phyloP scores from a whole-genome alignment of 2,797 vertebrate species.

The Muscicapa striata region DNA sequence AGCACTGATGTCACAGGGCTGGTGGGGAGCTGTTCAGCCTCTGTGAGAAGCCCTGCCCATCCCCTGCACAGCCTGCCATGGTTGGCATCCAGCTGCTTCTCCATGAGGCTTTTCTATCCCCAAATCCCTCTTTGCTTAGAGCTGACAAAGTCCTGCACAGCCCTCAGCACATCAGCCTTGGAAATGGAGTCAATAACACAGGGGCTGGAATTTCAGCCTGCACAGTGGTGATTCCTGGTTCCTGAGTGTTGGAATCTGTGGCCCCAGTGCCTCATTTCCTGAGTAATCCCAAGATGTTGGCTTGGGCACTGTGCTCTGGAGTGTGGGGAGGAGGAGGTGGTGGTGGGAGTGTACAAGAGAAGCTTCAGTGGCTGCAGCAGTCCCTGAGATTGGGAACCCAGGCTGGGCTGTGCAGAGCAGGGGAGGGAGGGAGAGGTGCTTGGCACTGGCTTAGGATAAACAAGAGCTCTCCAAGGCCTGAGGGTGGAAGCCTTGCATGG shows the following conservation, averaged over 20 bases:
- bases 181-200: accelerated
- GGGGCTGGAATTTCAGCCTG: not conserved
- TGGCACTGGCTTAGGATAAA: not conserved
- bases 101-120: not conserved
- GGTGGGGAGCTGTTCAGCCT: not conserved
- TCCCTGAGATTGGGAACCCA: accelerated
- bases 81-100: not conserved
- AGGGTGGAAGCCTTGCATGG: not conserved
- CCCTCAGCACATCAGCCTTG: not conserved
- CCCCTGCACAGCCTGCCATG: accelerated
- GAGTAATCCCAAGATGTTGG: not conserved
- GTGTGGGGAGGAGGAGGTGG: not conserved
- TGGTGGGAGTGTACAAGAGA: not conserved
- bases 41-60: not conserved
- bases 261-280: not conserved
- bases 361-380: not conserved
- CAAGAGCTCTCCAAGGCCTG: too few species aligned
- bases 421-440: not conserved
- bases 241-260: not conserved
- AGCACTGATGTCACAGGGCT: not conserved
- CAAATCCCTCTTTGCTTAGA: not conserved
- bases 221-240: accelerated
- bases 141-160: not conserved
- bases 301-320: accelerated
- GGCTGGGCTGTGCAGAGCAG: not conserved